Conservation (phyloP, 1,140 invertebrate genomes). For the Pseudomyrmex pallidus region DNA sequence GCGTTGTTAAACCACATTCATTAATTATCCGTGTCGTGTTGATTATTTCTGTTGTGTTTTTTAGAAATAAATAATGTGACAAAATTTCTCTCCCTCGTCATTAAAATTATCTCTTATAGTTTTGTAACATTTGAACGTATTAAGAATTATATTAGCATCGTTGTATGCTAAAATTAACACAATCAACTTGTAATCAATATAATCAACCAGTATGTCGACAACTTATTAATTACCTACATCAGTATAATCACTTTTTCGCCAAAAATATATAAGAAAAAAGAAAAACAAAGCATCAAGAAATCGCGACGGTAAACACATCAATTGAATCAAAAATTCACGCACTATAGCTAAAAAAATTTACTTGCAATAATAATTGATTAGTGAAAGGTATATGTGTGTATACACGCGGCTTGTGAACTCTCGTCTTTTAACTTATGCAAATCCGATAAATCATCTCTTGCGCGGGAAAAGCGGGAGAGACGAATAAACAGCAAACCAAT, state of each 20-base stretch:
- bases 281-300: no score
- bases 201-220: no score
- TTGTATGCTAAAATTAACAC: no score
- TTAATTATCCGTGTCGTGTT: constrained; percentile 25
- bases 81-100: not conserved
- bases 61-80: constrained; percentile 34
- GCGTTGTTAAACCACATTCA: not conserved
- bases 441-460: constrained; percentile 21
- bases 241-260: no score
- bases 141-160: constrained; percentile 38
- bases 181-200: no score
- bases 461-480: not conserved
- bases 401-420: constrained; percentile 27
- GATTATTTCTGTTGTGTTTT: constrained; percentile 37
- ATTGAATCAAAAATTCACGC: no score
- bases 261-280: no score
- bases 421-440: constrained; percentile 16
- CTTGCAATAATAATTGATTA: no score
- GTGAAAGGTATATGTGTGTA: not conserved
- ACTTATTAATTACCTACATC: no score
- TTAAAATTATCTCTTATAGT: constrained; percentile 41
- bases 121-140: constrained; percentile 3
- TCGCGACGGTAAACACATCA: no score
- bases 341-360: no score
- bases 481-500: constrained; percentile 43